phyloP scores from a whole-genome alignment of 2,797 vertebrate genomes.

The Sebastes wilsoni region DNA sequence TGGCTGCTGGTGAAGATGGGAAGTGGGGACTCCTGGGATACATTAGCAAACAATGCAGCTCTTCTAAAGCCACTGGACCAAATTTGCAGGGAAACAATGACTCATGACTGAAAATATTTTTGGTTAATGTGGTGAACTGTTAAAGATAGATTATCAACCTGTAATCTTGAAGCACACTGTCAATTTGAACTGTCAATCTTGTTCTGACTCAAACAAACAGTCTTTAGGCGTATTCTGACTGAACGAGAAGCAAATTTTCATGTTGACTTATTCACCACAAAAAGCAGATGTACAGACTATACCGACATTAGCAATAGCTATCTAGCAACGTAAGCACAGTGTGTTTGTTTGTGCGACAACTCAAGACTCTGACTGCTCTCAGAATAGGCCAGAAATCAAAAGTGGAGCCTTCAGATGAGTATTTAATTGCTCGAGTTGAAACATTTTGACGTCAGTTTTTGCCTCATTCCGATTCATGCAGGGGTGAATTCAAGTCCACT shows the following conservation, averaged over 20 bases:
- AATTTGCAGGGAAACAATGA: neutral
- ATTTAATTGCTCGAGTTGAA: neutral
- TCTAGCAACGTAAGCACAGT: neutral
- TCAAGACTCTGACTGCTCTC: neutral
- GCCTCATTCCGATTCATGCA: neutral
- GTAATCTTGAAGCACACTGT: neutral
- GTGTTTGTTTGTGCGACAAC: neutral
- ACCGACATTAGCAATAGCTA: neutral
- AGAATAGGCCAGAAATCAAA: neutral
- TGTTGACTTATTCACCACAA: neutral
- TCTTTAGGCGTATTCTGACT: neutral
- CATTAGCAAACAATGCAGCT: neutral
- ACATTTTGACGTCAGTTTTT: neutral
- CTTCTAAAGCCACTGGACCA: neutral
- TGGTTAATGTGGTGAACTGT: neutral
- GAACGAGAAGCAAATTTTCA: neutral
- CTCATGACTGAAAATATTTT: neutral
- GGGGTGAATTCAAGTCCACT: neutral
- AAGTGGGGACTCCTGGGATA: constrained; percentile 1
- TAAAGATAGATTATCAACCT: neutral
- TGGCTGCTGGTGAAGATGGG: constrained; percentile 16
- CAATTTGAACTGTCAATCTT: neutral
- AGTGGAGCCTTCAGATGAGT: neutral
- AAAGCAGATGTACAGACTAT: neutral
- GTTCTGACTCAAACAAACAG: neutral